Evolutionary conservation across 2,888 invertebrate species (phyloP).

Genomic region (Penaeus monodon): DNA sequence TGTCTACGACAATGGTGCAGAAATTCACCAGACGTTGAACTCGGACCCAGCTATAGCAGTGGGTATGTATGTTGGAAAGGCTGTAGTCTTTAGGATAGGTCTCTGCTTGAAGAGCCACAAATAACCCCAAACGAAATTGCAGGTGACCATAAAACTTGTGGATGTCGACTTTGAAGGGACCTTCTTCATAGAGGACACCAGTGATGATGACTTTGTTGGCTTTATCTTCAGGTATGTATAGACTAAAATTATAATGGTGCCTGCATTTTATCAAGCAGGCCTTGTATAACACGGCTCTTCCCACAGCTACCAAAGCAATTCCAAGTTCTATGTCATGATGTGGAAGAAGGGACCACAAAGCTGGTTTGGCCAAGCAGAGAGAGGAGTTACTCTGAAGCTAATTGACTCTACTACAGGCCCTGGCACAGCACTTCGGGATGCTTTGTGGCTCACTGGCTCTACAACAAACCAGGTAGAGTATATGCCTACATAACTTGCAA

Average conservation of each 20-base stretch:
- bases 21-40: constrained; percentile 91
- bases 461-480: too few species aligned
- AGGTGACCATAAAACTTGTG: constrained; percentile 83
- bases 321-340: constrained; percentile 93
- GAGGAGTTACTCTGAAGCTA: constrained; percentile 91
- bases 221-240: constrained; percentile 87
- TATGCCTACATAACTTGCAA: too few species aligned
- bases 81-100: too few species aligned
- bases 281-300: too few species aligned
- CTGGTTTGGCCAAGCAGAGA: constrained; percentile 78
- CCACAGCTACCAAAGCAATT: constrained; percentile 88
- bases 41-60: constrained; percentile 96
- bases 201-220: constrained; percentile 96
- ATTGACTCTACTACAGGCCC: too few species aligned
- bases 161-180: constrained; percentile 96
- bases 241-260: too few species aligned
- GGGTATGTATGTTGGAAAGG: constrained; percentile 72
- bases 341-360: constrained; percentile 88
- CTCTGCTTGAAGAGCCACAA: too few species aligned
- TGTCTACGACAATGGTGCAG: constrained; percentile 90
- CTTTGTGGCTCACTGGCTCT: too few species aligned
- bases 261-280: too few species aligned
- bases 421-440: too few species aligned
- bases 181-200: too few species aligned
- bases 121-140: too few species aligned